Base-by-base conservation (phyloP, 2,888 invertebrate species). In the Neoscelio sp. region DNA sequence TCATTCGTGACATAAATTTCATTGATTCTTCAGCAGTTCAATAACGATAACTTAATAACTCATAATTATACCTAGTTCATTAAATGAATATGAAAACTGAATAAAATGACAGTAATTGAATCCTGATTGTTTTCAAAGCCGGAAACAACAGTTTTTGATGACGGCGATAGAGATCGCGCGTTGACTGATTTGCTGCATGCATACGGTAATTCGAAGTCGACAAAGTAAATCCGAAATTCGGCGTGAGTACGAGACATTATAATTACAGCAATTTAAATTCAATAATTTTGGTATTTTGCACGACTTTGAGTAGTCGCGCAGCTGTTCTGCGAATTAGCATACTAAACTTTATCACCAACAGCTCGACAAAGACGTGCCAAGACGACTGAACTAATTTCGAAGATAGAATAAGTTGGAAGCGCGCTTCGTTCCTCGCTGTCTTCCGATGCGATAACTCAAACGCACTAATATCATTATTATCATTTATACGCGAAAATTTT, bases 281-380 rank as follows among this genome's bases (percentile, higher is more conserved):
- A 90, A 89, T 90, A 89, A 89, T 89, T 90, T 90, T 85, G 87
- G 86, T 89, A 89, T 89, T 88, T 89, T 87, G 88, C 86, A 77
- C 80, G 80, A 82, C 82, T 67, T 62, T 71, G 68, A 79, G 83
- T 82, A 84, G 80, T 81, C 83, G 87, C 86, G 86, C 90, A 89
- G 90, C 89, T 90, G 90, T 89, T 89, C 89, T 87, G 80, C 84
- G 87, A 90, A 90, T 90, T 90, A 90, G 89, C 90, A 90, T 90
- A 90, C 89, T 89, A 90, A 90, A 90, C 90, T 90, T 89, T 89
- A 90, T 90, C 89, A 88, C 89, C 89, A 88, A 89, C 89, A 89
- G 88, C 89, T 86, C 89, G 89, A 90, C 90, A 90, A 90, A 90
- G 90, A 90, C 89, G 90, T 89, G 89, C 89, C 90, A 89, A 89